These are phyloP conservation scores for Pheosia gnoma DNA, from an alignment of 2,888 invertebrate species.

Conservation along the genomic window DNA sequence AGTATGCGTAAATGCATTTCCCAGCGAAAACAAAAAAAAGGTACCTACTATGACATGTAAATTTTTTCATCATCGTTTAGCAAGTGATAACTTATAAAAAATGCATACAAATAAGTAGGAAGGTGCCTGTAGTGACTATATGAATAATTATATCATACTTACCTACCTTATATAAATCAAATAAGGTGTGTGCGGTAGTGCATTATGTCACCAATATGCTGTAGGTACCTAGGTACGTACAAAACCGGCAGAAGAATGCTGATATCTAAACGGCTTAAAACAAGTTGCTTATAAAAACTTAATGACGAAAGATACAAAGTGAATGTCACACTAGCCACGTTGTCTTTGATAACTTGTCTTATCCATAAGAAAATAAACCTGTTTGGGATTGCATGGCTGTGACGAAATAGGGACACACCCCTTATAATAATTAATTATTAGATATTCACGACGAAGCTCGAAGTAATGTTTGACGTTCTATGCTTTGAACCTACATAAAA, in stretches of 20 bases:
- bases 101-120: too few relatives aligned
- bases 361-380: background rate
- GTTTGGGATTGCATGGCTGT: constrained; percentile 3
- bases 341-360: constrained; percentile 4
- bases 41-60: too few relatives aligned
- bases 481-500: too few relatives aligned
- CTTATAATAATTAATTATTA: background rate
- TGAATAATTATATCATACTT: too few relatives aligned
- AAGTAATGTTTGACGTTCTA: background rate
- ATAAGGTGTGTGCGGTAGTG: too few relatives aligned
- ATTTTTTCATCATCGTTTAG: too few relatives aligned
- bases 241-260: background rate
- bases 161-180: too few relatives aligned
- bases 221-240: background rate
- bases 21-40: too few relatives aligned
- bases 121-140: too few relatives aligned
- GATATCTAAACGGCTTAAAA: background rate
- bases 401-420: constrained; percentile 4
- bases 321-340: constrained; percentile 1
- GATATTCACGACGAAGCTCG: background rate
- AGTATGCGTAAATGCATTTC: too few relatives aligned
- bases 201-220: too few relatives aligned
- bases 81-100: too few relatives aligned
- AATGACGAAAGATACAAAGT: background rate
- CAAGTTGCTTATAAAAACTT: background rate